A percentile compares a stretch with the other conserved stretches of the same genome.
These are phyloP conservation scores for Pollimyrus isidori DNA, from an alignment of 2,113 vertebrate species.

Conservation along the genomic window DNA sequence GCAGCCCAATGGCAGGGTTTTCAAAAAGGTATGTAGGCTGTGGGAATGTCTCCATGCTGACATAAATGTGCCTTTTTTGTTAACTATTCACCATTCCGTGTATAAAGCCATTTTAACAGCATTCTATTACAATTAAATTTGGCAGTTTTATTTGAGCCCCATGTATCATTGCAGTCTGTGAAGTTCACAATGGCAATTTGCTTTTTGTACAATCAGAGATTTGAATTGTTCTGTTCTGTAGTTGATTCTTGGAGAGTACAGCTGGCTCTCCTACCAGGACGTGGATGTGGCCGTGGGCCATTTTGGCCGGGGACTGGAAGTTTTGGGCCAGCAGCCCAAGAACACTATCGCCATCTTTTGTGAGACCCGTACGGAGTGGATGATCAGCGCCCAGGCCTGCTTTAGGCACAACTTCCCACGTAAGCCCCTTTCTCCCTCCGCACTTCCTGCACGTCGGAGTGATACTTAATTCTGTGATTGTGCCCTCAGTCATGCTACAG, in stretches of 20 bases:
- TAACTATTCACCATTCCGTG: not conserved
- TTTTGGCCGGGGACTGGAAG: constrained; percentile 75
- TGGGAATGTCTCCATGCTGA: not conserved
- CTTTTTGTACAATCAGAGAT: not conserved
- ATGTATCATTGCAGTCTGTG: not conserved
- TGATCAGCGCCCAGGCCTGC: constrained; percentile 85
- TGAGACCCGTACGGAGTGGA: constrained; percentile 95
- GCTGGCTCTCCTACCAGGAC: constrained; percentile 81
- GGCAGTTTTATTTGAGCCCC: not conserved
- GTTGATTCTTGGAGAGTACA: constrained; percentile 86
- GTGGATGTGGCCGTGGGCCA: constrained; percentile 57
- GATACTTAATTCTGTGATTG: not conserved
- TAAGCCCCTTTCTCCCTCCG: constrained; percentile 50
- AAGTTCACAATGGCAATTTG: not conserved
- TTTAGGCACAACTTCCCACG: constrained; percentile 89
- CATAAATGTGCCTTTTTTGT: not conserved
- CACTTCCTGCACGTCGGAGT: not conserved
- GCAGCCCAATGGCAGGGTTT: constrained; percentile 87
- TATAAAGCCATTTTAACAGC: not conserved
- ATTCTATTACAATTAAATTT: not conserved
- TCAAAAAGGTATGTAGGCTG: constrained; percentile 82
- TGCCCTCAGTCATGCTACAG: not conserved
- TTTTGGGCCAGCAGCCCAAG: constrained; percentile 74
- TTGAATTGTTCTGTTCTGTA: constrained; percentile 40
- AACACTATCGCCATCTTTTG: constrained; percentile 86